Conservation (phyloP, 2,888 invertebrate genomes). For the Xestoiulus laeticollis region DNA sequence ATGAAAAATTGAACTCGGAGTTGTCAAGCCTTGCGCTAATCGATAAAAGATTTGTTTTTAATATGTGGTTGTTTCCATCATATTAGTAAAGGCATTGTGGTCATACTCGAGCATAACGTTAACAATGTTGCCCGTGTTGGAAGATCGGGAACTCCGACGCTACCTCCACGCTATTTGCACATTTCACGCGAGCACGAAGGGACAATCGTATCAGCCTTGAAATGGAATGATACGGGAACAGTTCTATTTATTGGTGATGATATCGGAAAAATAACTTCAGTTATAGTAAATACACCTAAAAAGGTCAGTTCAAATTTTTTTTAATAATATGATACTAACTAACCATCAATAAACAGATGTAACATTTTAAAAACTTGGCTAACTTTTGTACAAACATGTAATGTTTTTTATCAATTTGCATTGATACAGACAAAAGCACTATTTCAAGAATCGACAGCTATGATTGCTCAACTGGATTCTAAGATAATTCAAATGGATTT, state of each 20-base stretch:
- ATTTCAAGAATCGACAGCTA: conserved; percentile 51
- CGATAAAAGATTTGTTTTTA: background rate
- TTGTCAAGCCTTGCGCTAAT: background rate
- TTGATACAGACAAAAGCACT: conserved; percentile 51
- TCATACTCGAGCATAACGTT: conserved; percentile 54
- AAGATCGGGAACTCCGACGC: conserved; percentile 31
- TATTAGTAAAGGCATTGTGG: conserved; percentile 54
- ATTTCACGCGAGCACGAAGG: conserved; percentile 43
- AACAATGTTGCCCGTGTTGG: conserved; percentile 2
- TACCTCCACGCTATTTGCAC: conserved; percentile 40
- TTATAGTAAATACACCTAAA: conserved; percentile 47
- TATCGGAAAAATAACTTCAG: conserved; percentile 45
- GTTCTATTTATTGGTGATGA: conserved; percentile 47
- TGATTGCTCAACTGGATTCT: conserved; percentile 54
- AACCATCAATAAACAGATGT: too few relatives aligned
- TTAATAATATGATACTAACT: too few relatives aligned
- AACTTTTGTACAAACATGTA: background rate
- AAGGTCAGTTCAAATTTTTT: conserved; percentile 50
- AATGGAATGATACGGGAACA: conserved; percentile 39
- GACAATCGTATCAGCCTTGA: background rate
- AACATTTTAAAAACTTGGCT: background rate
- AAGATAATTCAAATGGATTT: conserved; percentile 54
- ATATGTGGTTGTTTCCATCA: background rate
- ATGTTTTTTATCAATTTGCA: conserved; percentile 46
- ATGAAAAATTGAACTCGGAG: background rate